Percentiles rank a stretch among this genome's conserved stretches.
Conservation (phyloP, 1,140 invertebrate genomes). For the Drusus annulatus region DNA sequence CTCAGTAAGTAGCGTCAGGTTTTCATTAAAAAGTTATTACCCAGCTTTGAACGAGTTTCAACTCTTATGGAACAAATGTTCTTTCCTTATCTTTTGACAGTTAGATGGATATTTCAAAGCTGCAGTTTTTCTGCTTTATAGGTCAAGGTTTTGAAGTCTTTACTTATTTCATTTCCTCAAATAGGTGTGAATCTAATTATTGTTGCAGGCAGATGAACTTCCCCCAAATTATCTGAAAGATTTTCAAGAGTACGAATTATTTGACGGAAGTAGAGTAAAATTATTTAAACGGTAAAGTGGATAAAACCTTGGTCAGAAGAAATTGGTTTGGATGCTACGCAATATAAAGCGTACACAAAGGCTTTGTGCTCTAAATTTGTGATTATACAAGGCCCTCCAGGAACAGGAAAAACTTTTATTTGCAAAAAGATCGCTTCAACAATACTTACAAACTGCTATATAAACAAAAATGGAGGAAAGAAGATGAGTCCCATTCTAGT, state of each 20-base stretch:
- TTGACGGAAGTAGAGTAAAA: constrained; percentile 26
- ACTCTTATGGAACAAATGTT: too few relatives aligned
- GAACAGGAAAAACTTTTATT: constrained; percentile 86
- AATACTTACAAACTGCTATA: constrained; percentile 71
- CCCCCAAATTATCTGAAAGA: constrained; percentile 53
- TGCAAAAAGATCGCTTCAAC: constrained; percentile 78
- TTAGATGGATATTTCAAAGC: too few relatives aligned
- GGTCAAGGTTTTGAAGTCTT: too few relatives aligned
- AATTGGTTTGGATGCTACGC: constrained; percentile 73
- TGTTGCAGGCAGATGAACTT: not conserved
- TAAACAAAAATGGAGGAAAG: not conserved
- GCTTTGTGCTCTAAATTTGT: constrained; percentile 77
- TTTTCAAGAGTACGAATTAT: not conserved
- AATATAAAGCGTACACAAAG: constrained; percentile 73
- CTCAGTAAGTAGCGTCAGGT: too few relatives aligned
- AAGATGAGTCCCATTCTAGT: constrained; percentile 74
- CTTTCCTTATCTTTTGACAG: too few relatives aligned
- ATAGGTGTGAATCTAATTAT: not conserved
- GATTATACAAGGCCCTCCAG: constrained; percentile 86
- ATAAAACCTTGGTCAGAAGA: constrained; percentile 66
- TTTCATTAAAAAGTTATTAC: too few relatives aligned
- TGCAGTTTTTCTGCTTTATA: too few relatives aligned
- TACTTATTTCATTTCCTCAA: too few relatives aligned
- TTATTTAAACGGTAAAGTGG: constrained; percentile 59
- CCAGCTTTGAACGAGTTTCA: too few relatives aligned